Percentiles rank a stretch among this genome's conserved stretches.
Conservation (phyloP, 64 coral and sea anemone genomes). For the Montipora cactus region DNA sequence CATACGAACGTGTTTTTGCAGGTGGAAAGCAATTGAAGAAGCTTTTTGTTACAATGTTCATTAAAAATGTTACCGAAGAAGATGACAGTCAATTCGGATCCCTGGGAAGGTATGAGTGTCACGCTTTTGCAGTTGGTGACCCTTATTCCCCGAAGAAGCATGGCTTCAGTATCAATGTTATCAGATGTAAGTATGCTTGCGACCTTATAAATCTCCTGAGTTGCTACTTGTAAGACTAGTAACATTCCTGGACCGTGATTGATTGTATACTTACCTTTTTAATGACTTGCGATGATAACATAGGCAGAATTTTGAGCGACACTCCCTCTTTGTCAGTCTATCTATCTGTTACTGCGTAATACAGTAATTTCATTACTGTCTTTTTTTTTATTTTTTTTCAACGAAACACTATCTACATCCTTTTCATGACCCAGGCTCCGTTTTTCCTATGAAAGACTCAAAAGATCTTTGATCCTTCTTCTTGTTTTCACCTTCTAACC, state of each 20-base stretch:
- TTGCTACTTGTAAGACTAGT: neutral
- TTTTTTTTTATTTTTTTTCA: too few species aligned
- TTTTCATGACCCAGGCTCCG: too few species aligned
- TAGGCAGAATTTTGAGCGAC: too few species aligned
- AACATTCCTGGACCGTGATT: neutral
- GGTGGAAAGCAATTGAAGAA: neutral
- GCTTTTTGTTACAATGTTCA: neutral
- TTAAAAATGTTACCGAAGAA: neutral
- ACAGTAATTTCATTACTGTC: too few species aligned
- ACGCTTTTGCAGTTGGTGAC: slow-evolving; percentile 2
- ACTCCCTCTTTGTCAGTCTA: too few species aligned
- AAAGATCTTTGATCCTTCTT: too few species aligned
- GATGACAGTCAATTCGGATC: neutral
- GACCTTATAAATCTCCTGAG: neutral
- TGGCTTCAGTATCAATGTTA: neutral
- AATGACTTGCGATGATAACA: too few species aligned
- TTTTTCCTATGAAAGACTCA: too few species aligned
- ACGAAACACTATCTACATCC: too few species aligned
- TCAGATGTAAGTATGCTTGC: neutral
- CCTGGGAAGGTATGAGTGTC: slow-evolving; percentile 7
- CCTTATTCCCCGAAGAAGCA: neutral
- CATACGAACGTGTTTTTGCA: neutral
- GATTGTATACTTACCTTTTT: too few species aligned
- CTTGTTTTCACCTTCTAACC: too few species aligned
- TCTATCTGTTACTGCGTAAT: too few species aligned